Evolutionary conservation across 30 jellyfish, hydroid and myxozoan species (phyloP).

Genomic region (Phacellophora camtschatica): DNA sequence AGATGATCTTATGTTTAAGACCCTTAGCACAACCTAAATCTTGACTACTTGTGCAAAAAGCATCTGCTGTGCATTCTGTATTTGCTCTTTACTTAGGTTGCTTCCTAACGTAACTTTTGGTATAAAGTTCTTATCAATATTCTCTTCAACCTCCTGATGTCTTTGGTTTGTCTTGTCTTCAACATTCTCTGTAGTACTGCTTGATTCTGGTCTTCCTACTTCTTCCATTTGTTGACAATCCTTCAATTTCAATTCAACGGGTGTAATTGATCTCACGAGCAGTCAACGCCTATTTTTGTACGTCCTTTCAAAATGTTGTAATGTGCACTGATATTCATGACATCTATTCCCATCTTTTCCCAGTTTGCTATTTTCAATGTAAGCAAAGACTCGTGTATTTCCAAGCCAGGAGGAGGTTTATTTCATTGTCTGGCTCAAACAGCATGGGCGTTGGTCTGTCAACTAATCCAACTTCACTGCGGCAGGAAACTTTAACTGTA

Average conservation of each 20-base stretch:
- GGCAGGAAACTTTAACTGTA: neutral
- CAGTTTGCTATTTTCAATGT: neutral
- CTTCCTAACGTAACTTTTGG: too few species aligned
- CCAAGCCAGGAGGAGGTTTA: neutral
- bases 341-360: neutral
- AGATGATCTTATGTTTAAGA: too few species aligned
- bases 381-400: neutral
- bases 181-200: too few species aligned
- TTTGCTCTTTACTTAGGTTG: too few species aligned
- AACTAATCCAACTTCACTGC: neutral
- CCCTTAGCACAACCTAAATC: too few species aligned
- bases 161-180: too few species aligned
- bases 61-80: too few species aligned
- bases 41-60: too few species aligned
- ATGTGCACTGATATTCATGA: neutral
- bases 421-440: neutral
- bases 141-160: too few species aligned
- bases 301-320: neutral
- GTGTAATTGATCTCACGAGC: conserved; percentile 10
- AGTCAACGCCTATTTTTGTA: neutral
- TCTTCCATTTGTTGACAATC: too few species aligned
- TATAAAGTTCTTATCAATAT: too few species aligned
- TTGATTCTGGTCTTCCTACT: too few species aligned
- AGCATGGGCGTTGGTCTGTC: conserved; percentile 1
- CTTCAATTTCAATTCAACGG: neutral